phyloP scores from a whole-genome alignment of 2,888 invertebrate genomes.

The Chrysotoxum bicinctum region DNA sequence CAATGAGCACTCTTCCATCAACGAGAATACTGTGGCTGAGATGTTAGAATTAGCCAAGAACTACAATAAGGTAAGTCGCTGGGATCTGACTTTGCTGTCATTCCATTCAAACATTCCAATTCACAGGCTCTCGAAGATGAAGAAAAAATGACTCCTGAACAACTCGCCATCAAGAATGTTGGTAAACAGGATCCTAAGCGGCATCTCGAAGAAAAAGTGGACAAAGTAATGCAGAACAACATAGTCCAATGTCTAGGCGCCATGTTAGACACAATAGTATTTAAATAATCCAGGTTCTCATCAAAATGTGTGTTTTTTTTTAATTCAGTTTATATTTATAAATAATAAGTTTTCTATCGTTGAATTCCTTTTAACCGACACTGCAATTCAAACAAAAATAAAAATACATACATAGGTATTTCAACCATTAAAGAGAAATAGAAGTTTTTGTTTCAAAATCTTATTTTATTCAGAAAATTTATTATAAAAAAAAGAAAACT shows the following conservation, averaged over 20 bases:
- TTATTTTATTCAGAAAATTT: slow-evolving; percentile 50
- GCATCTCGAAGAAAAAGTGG: slow-evolving; percentile 99
- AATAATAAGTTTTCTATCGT: slow-evolving; percentile 60
- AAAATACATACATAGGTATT: neutral
- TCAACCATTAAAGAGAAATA: neutral
- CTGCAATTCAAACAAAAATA: slow-evolving; percentile 25
- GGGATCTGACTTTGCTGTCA: no score
- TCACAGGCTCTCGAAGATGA: slow-evolving; percentile 95
- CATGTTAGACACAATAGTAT: slow-evolving; percentile 96
- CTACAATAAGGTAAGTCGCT: slow-evolving; percentile 89
- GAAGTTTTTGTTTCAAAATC: slow-evolving; percentile 39
- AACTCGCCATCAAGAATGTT: slow-evolving; percentile 99
- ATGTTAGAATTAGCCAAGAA: slow-evolving; percentile 99
- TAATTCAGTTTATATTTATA: slow-evolving; percentile 68
- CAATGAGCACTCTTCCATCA: slow-evolving; percentile 94
- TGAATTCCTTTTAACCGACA: slow-evolving; percentile 17
- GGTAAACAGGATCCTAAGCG: slow-evolving; percentile 99
- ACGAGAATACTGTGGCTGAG: slow-evolving; percentile 96
- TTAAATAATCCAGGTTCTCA: slow-evolving; percentile 85
- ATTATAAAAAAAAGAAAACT: slow-evolving; percentile 29
- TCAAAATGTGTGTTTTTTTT: slow-evolving; percentile 37
- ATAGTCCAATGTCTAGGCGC: slow-evolving; percentile 99
- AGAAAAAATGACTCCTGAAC: slow-evolving; percentile 99
- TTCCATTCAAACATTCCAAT: neutral
- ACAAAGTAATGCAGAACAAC: slow-evolving; percentile 97